Base-by-base conservation (phyloP, 2,113 vertebrate species). In the Epinephelus fuscoguttatus region DNA sequence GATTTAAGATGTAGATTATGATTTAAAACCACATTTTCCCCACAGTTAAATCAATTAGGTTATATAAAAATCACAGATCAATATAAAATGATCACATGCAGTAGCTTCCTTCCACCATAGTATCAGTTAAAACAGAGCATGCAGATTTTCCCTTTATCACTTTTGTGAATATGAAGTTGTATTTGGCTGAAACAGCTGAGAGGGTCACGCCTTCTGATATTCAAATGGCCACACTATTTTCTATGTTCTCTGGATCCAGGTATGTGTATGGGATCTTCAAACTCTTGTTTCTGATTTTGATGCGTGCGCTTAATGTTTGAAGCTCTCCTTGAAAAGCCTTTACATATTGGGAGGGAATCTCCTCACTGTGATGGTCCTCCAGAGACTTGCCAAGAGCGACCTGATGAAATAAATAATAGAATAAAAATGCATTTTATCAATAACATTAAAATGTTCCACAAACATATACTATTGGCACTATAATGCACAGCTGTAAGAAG, bases 161-260 rank as follows among this genome's bases (percentile, higher is more conserved):
- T 27, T 25, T 40, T 53, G 27, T 70, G 18, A 53, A 25, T 25
- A 21, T 68, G 15, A 56, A 47, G 1, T 9, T 49, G 49, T 27
- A 63, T 23, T 30, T 72, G 33, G 33, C n/a, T 17, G 25, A 25
- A 37, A 37, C 6, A 7, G 33, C 33, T 78, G 0, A 76, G 19
- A 52, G 62, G 0, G 23, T 63, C 21, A 45, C 18, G 23, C 19
- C 42, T 45, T 10, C 12, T 1, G 8, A 19, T 45, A 2, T 59
- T 90, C 33, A 93, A 45, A 92, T 78, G 15, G 92, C 84, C 13
- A 93, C 84, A 7, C 89, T 94, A 15, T 92, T 93, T 67, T 92
- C 92, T 0, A 93, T 1, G 6, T 37, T 37, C 33, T 37, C 0
- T 0, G 91, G 93, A 73, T 88, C 86, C 82, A 92, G 8, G 87